Base-by-base conservation (phyloP, 2,113 vertebrate genomes). In the Nanorana parkeri region DNA sequence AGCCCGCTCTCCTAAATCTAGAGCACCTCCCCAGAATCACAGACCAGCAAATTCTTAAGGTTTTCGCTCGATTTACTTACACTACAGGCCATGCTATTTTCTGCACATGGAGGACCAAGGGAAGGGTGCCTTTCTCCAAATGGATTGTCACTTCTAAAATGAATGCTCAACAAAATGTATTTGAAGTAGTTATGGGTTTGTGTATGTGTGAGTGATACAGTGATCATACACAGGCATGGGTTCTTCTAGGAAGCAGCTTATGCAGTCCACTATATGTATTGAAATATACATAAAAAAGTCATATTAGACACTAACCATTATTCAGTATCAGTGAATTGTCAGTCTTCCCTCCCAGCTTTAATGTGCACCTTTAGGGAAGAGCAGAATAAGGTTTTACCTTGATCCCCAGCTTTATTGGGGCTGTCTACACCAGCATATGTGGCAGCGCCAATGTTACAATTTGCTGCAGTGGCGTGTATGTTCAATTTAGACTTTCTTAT, bases 1-100 rank as follows among this genome's bases (percentile, higher is more conserved):
- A 28, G 29, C 21, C 83, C 88, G 5, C 26, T 88, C 56, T 41
- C 83, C 77, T 51, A 86, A 0, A 84, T 80, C 83, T 74, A 86
- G 47, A 77, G 78, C 51, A 4, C 86, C 17, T 19, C 11, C 83
- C 17, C 71, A 76, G 21, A 68, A 21, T 20, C 26, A 75, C 4
- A 41, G 63, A 26, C 52, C 61, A 36, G 72, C 72, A 60, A 75
- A 61, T 75, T 41, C 56, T 23, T 75, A 75, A 75, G 24, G 58
- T 5, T 56, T 58, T 32, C 11, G 20, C 17, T 75, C 61, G 16
- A 17, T 26, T n/a, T 13, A 16, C 13, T 8, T 56, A 61, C 72
- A 75, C 55, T 75, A 75, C 72, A 60, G 55, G 72, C 28, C 55
- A 28, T 41, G 54, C 19, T 24, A 56, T 56, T 28, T 4, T 74